phyloP scores from a whole-genome alignment of 2,797 vertebrate genomes.

The Nothura maculosa region DNA sequence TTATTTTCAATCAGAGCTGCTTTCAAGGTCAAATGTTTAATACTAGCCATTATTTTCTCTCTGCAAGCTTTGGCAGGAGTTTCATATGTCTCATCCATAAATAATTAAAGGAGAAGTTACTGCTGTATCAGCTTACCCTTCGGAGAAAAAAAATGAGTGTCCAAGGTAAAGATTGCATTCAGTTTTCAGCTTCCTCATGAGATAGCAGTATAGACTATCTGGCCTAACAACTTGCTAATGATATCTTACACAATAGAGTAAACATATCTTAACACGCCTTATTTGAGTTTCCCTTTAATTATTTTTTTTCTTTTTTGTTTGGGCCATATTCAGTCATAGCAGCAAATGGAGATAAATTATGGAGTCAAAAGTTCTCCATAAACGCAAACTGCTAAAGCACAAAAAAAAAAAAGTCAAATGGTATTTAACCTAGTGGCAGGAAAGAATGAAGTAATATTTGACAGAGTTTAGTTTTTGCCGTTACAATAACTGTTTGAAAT shows the following conservation, averaged over 20 bases:
- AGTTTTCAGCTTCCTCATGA: slow-evolving; percentile 43
- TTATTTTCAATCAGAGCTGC: slow-evolving; percentile 82
- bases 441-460: slow-evolving; percentile 47
- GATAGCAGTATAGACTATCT: slow-evolving; percentile 22
- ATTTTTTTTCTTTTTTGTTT: slow-evolving; percentile 59
- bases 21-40: slow-evolving; percentile 83
- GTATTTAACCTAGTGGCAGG: slow-evolving; percentile 39
- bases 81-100: slow-evolving; percentile 77
- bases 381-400: not conserved
- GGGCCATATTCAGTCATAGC: slow-evolving; percentile 43
- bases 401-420: slow-evolving; percentile 56
- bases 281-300: slow-evolving; percentile 35
- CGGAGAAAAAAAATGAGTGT: slow-evolving; percentile 45
- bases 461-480: not conserved
- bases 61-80: slow-evolving; percentile 78
- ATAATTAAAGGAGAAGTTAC: slow-evolving; percentile 79
- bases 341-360: slow-evolving; percentile 76
- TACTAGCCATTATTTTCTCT: slow-evolving; percentile 80
- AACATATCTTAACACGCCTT: slow-evolving; percentile 70
- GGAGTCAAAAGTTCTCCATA: slow-evolving; percentile 30
- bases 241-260: slow-evolving; percentile 60
- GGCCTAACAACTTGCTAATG: slow-evolving; percentile 45
- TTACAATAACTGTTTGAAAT: slow-evolving; percentile 41
- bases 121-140: slow-evolving; percentile 76
- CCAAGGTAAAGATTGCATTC: slow-evolving; percentile 64